Conservation (phyloP, 2,113 vertebrate genomes). For the Thymallus thymallus region DNA sequence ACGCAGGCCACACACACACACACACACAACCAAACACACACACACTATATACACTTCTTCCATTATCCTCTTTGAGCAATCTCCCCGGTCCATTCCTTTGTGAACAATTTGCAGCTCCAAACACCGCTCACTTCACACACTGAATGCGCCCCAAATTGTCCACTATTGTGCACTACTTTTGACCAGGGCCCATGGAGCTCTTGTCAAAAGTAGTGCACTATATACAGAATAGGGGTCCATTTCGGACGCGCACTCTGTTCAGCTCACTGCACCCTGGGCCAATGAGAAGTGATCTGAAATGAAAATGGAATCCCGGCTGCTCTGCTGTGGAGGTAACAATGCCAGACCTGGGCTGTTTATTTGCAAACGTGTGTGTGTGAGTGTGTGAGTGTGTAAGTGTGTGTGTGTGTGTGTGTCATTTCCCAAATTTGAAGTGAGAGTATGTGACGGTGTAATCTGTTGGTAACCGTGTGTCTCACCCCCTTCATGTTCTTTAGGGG, state of each 20-base stretch:
- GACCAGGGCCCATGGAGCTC: too few species aligned
- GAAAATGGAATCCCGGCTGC: slow-evolving; percentile 6
- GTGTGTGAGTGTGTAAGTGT: background rate
- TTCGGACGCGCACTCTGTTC: too few species aligned
- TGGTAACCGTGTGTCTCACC: background rate
- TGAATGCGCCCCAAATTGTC: too few species aligned
- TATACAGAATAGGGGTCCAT: too few species aligned
- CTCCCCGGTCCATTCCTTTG: slow-evolving; percentile 1
- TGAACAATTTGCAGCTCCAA: background rate
- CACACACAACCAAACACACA: slow-evolving; percentile 5
- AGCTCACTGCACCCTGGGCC: background rate
- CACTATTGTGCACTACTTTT: too few species aligned
- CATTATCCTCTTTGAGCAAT: background rate
- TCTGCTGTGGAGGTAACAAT: background rate
- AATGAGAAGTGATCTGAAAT: slow-evolving; percentile 6
- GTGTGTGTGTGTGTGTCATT: too few species aligned
- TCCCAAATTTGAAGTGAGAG: slow-evolving; percentile 3
- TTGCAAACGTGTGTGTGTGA: background rate
- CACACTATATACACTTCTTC: background rate
- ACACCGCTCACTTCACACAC: too few species aligned
- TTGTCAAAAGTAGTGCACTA: too few species aligned
- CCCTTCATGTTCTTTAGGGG: slow-evolving; percentile 10
- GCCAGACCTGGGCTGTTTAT: slow-evolving; percentile 7
- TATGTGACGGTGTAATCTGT: slow-evolving; percentile 19
- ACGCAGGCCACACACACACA: background rate